Percentiles rank a stretch among this genome's conserved stretches.
Conservation (phyloP, 2,888 invertebrate genomes). For the Lasioglossum calceatum region DNA sequence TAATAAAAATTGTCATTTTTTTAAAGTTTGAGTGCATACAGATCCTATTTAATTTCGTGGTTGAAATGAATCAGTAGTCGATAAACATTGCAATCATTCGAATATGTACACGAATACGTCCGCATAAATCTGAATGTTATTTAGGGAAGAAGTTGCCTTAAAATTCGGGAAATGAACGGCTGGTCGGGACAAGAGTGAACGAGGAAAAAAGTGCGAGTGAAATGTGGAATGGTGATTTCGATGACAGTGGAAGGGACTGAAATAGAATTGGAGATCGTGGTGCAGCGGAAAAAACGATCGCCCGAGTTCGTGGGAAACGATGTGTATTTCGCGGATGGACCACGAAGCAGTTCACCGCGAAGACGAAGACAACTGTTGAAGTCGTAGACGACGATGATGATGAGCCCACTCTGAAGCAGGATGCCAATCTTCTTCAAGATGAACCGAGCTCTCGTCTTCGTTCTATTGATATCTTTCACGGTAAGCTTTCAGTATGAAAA, state of each 20-base stretch:
- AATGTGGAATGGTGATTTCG: slow-evolving; percentile 28
- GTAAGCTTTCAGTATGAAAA: slow-evolving; percentile 58
- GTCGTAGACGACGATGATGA: slow-evolving; percentile 40
- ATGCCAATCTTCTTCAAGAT: slow-evolving; percentile 61
- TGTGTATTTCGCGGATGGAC: slow-evolving; percentile 16
- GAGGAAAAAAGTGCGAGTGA: slow-evolving; percentile 34
- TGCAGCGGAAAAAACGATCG: slow-evolving; percentile 12
- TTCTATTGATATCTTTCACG: slow-evolving; percentile 65
- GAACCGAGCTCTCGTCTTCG: slow-evolving; percentile 55
- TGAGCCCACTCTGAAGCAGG: slow-evolving; percentile 43
- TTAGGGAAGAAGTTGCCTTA: background rate
- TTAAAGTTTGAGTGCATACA: too few species aligned
- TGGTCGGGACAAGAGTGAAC: background rate
- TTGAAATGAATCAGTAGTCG: background rate
- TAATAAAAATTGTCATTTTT: background rate
- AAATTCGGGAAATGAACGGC: slow-evolving; percentile 6
- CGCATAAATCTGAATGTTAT: background rate
- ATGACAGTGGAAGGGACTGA: slow-evolving; percentile 43
- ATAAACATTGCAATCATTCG: background rate
- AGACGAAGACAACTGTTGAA: slow-evolving; percentile 29
- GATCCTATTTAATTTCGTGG: background rate
- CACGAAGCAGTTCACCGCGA: background rate
- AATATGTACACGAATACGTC: background rate
- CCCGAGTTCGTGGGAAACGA: slow-evolving; percentile 35
- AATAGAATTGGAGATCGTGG: slow-evolving; percentile 6